phyloP scores from a whole-genome alignment of 2,888 invertebrate genomes.

The Heliconius ethilla region DNA sequence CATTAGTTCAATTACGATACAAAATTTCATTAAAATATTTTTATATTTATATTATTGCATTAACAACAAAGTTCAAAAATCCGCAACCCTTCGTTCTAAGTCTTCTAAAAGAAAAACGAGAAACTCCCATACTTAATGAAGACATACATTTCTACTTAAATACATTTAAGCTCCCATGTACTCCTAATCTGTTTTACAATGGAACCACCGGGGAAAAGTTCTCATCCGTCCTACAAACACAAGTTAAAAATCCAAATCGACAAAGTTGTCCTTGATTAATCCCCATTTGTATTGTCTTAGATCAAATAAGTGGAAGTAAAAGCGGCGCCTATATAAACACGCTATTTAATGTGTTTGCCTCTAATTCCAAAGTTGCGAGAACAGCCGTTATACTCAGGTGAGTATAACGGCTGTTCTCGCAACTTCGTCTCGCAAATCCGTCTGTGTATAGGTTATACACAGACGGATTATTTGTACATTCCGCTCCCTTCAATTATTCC shows the following conservation, averaged over 20 bases:
- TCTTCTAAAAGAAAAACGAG: not conserved
- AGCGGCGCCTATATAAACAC: conserved; percentile 74
- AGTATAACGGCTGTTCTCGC: too few relatives aligned
- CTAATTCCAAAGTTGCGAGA: conserved; percentile 71
- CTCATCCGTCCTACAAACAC: conserved; percentile 48
- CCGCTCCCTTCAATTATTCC: conserved; percentile 13
- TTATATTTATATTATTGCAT: not conserved
- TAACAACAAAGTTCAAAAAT: not conserved
- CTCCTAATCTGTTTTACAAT: conserved; percentile 34
- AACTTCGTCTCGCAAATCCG: too few relatives aligned
- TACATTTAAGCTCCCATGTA: conserved; percentile 4
- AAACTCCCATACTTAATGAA: conserved; percentile 8
- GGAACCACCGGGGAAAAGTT: conserved; percentile 42
- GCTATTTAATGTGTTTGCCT: conserved; percentile 78
- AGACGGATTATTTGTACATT: conserved; percentile 34
- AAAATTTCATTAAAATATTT: not conserved
- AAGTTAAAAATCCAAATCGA: conserved; percentile 63
- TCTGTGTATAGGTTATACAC: too few relatives aligned
- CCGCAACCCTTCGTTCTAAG: not conserved
- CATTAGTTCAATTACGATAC: not conserved
- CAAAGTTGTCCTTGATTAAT: conserved; percentile 69
- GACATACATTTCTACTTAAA: conserved; percentile 10
- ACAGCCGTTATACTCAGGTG: conserved; percentile 50
- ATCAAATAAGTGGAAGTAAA: conserved; percentile 72
- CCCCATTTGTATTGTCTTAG: conserved; percentile 59